Evolutionary conservation across 2,113 vertebrate genomes (phyloP).

Genomic region (Oceanodroma tethys): DNA sequence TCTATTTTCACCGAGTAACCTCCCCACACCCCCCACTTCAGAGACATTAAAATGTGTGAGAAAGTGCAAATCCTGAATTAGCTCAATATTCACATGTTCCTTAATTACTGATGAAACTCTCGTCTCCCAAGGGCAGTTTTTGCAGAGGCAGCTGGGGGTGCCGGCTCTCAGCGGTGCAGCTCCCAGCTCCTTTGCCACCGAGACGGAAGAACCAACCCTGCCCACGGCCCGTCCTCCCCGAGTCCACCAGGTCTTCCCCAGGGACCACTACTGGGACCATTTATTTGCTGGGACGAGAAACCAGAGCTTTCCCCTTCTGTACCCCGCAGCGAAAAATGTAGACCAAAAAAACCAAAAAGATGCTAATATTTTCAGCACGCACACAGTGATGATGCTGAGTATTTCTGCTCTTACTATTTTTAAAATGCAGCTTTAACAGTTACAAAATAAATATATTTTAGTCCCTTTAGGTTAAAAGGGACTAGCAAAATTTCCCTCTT

Average conservation of each 20-base stretch:
- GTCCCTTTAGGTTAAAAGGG: neutral
- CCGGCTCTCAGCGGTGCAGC: neutral
- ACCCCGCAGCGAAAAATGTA: fast-evolving
- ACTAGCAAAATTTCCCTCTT: neutral
- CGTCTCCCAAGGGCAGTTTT: neutral
- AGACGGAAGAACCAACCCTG: neutral
- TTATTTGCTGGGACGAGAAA: neutral
- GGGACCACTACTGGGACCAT: neutral
- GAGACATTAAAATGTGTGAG: neutral
- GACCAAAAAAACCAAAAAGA: neutral
- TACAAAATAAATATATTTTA: neutral
- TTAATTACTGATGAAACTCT: constrained; percentile 28
- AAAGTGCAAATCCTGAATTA: constrained; percentile 25
- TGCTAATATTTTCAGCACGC: neutral
- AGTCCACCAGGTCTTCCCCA: neutral
- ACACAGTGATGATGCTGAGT: neutral
- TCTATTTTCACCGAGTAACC: neutral
- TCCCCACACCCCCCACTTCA: fast-evolving
- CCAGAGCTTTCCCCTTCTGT: neutral
- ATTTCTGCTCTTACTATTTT: neutral
- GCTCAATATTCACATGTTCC: neutral
- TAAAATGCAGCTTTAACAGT: neutral
- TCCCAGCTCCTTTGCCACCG: neutral
- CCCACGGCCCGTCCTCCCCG: neutral
- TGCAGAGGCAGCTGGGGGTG: neutral